Conservation (phyloP, 2,888 invertebrate genomes). For the Minunthozetes semirufus region DNA sequence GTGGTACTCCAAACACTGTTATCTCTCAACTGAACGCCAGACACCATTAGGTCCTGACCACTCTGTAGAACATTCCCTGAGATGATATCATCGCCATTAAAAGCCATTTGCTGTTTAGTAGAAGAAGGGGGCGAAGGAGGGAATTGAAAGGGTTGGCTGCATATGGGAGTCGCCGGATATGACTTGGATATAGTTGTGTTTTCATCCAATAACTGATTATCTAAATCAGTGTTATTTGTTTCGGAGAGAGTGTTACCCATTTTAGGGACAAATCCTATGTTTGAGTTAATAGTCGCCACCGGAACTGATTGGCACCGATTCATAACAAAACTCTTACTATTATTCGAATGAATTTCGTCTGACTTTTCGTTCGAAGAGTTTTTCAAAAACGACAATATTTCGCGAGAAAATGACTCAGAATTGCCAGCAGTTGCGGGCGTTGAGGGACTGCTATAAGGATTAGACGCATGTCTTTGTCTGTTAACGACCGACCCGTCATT, state of each 20-base stretch:
- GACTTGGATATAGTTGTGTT: conserved; percentile 38
- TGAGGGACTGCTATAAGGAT: conserved; percentile 35
- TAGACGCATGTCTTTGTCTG: conserved; percentile 39
- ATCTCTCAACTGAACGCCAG: conserved; percentile 33
- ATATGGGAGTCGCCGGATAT: conserved; percentile 41
- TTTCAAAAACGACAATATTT: conserved; percentile 23
- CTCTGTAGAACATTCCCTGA: conserved; percentile 34
- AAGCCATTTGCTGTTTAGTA: conserved; percentile 20
- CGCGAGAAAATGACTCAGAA: conserved; percentile 3
- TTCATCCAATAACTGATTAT: neutral
- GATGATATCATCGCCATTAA: conserved; percentile 23
- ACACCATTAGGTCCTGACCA: conserved; percentile 39
- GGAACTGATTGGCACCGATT: conserved; percentile 73
- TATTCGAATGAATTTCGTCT: neutral
- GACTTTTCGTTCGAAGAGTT: neutral
- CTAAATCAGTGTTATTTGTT: conserved; percentile 1
- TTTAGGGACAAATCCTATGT: conserved; percentile 42
- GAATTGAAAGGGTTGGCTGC: conserved; percentile 40
- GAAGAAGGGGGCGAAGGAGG: conserved; percentile 37
- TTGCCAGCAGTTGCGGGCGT: neutral
- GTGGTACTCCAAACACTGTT: conserved; percentile 3
- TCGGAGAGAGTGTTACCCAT: neutral
- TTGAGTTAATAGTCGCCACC: conserved; percentile 47
- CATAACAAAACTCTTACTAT: conserved; percentile 11
- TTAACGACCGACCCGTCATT: neutral